Conservation (phyloP, 2,113 vertebrate genomes). For the Alouatta palliata region DNA sequence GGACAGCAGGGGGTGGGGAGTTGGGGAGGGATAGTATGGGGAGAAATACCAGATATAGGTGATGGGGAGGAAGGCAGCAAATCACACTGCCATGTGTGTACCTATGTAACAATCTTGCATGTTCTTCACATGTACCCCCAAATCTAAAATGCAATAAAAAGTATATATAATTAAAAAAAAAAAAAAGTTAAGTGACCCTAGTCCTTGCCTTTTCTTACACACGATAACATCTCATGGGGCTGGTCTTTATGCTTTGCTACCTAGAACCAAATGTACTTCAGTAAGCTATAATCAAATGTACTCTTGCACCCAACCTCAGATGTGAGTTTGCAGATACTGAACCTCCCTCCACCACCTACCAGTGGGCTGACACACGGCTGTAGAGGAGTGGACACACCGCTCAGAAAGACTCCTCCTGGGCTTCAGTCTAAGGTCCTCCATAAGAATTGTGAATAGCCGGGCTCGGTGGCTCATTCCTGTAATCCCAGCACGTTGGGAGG, state of each 20-base stretch:
- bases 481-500: too few species aligned
- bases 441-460: not conserved
- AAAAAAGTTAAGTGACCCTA: not conserved
- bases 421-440: not conserved
- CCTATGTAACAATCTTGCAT: too few species aligned
- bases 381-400: not conserved
- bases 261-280: not conserved
- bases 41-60: too few species aligned
- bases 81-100: too few species aligned
- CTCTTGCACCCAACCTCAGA: not conserved
- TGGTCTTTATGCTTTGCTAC: not conserved
- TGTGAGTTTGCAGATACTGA: not conserved
- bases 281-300: not conserved
- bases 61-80: too few species aligned
- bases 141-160: too few species aligned
- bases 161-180: too few species aligned
- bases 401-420: not conserved
- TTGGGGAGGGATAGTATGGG: too few species aligned
- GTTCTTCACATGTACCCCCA: too few species aligned
- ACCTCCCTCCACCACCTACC: not conserved
- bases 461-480: too few species aligned
- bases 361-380: not conserved
- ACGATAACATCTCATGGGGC: not conserved
- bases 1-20: too few species aligned
- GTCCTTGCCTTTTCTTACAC: not conserved